These are phyloP conservation scores for Phymatocera aterrima DNA, from an alignment of 2,888 invertebrate species.

Conservation along the genomic window DNA sequence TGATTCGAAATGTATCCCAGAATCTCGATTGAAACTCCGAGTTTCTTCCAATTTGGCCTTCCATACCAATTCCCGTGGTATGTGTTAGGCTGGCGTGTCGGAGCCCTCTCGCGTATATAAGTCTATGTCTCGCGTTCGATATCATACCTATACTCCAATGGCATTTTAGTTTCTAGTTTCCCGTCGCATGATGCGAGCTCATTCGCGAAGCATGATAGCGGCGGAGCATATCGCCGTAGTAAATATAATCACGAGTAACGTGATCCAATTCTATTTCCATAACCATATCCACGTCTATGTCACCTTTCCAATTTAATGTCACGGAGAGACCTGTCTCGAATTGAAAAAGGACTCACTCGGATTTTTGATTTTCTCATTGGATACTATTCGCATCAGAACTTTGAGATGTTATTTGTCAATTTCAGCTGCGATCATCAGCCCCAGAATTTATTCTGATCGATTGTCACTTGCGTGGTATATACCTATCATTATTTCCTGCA, in stretches of 20 bases:
- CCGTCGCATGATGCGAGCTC: conserved; percentile 40
- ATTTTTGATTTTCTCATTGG: too few species aligned
- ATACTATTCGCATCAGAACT: too few species aligned
- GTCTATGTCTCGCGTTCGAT: neutral
- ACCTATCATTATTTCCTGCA: too few species aligned
- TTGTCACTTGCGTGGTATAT: too few species aligned
- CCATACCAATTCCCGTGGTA: neutral
- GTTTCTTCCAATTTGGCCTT: neutral
- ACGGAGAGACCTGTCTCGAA: neutral
- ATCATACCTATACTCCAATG: conserved; percentile 1
- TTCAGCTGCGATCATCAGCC: too few species aligned
- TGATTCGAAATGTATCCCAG: neutral
- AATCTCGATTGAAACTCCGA: neutral
- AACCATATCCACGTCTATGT: neutral
- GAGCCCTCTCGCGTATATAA: neutral
- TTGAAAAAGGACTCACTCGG: neutral
- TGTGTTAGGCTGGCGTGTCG: neutral
- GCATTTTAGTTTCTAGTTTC: conserved; percentile 16
- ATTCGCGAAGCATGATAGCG: conserved; percentile 31
- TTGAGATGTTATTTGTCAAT: too few species aligned
- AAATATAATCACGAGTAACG: conserved; percentile 14
- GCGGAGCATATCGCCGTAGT: neutral
- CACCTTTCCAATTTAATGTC: neutral
- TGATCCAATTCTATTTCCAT: conserved; percentile 32
- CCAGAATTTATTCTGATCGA: too few species aligned